Conservation (phyloP, 2,888 invertebrate species). For the Troilus luridus region DNA sequence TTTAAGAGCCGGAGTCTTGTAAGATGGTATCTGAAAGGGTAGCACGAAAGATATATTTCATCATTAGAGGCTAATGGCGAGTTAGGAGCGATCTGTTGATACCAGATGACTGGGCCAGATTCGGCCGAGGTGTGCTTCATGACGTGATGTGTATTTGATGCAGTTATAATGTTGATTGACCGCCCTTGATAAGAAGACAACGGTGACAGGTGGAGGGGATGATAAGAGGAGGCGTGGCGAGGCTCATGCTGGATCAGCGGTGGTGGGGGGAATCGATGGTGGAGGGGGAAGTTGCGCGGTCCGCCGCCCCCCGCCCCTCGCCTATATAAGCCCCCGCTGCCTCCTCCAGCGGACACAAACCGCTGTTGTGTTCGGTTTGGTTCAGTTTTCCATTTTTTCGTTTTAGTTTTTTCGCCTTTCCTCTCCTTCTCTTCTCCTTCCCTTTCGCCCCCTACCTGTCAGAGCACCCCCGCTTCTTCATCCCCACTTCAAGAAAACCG, state of each 20-base stretch:
- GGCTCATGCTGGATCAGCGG: slow-evolving; percentile 57
- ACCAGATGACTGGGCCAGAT: slow-evolving; percentile 36
- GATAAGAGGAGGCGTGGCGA: slow-evolving; percentile 59
- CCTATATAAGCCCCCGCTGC: slow-evolving; percentile 66
- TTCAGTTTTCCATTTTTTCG: slow-evolving; percentile 66
- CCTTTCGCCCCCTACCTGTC: slow-evolving; percentile 50
- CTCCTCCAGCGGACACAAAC: slow-evolving; percentile 68
- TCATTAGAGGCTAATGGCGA: slow-evolving; percentile 54
- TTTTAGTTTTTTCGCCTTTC: slow-evolving; percentile 65
- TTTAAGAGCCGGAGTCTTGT: slow-evolving; percentile 49
- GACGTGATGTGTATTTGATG: slow-evolving; percentile 59
- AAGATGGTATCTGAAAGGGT: slow-evolving; percentile 45
- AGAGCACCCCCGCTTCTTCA: slow-evolving; percentile 56
- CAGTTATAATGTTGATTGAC: slow-evolving; percentile 58
- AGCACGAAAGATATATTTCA: slow-evolving; percentile 56
- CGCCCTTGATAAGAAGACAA: slow-evolving; percentile 55
- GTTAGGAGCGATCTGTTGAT: slow-evolving; percentile 50
- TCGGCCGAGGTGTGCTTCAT: slow-evolving; percentile 32
- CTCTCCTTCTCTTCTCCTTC: slow-evolving; percentile 60
- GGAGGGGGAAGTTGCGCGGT: slow-evolving; percentile 64
- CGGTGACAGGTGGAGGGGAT: slow-evolving; percentile 49
- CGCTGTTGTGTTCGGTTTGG: slow-evolving; percentile 63
- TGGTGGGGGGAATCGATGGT: slow-evolving; percentile 59
- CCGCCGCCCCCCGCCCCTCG: slow-evolving; percentile 66
- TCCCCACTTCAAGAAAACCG: slow-evolving; percentile 17